Base-by-base conservation (phyloP, 2,113 vertebrate genomes). In the Pavo muticus region DNA sequence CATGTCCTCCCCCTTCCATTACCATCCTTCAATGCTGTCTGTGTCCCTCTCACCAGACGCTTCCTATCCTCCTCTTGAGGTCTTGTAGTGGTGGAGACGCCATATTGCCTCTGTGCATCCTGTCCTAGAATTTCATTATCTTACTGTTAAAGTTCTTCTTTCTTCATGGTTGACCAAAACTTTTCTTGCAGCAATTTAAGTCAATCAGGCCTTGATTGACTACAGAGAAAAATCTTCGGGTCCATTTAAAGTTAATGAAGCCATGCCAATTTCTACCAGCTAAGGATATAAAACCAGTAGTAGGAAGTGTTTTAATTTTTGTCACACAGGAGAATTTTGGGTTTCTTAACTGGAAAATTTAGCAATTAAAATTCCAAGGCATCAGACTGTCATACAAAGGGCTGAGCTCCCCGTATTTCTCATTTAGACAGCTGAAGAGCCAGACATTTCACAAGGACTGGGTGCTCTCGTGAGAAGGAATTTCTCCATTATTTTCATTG, bases 401-500 rank as follows among this genome's bases (percentile, higher is more conserved):
- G 24, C 32, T 30, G 5, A 79, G 27, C 12, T 84, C 80, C 47
- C 40, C 48, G 12, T 77, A 67, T 89, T 92, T 92, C 74, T 84
- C n/a, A 65, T 63, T 70, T 81, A 59, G 54, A 50, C 12, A 91
- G 50, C 11, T 63, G 27, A 70, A 85, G 27, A 89, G 24, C 54
- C 81, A 76, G 87, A 79, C 1, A 3, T 83, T 89, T 87, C 50
- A 71, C 50, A 85, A 76, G n/a, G 48, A 76, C 27, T 44, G 76
- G 21, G 19, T 8, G 0, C 14, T 88, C 45, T 77, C 85, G 60
- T 57, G 50, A 82, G 84, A 91, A 94, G n/a, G 1, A 60, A 80
- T 94, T 90, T 90, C 60, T 84, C 24, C 52, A 27, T 83, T 64
- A 85, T 87, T 97, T 96, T 87, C 35, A 14, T 45, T 65, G 30